phyloP scores from a whole-genome alignment of 1,140 invertebrate genomes.

The Drosophila sulfurigaster region DNA sequence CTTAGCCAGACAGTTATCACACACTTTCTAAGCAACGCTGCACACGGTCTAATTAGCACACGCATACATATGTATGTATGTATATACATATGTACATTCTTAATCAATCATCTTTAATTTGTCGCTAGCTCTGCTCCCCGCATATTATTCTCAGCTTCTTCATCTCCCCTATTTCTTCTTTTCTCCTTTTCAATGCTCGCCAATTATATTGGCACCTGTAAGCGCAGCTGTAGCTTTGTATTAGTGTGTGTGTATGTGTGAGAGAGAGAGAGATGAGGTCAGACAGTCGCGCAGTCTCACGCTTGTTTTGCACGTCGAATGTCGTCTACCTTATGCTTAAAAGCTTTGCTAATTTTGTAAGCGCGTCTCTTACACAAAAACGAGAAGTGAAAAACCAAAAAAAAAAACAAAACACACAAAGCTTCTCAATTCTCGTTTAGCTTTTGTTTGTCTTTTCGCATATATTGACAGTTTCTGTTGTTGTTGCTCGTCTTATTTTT shows the following conservation, averaged over 20 bases:
- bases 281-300: conserved; percentile 35
- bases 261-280: conserved; percentile 64
- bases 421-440: conserved; percentile 47
- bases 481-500: conserved; percentile 55
- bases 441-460: conserved; percentile 63
- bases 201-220: conserved; percentile 29
- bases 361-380: conserved; percentile 55
- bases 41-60: not conserved
- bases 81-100: conserved; percentile 7
- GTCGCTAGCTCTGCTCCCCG: not conserved
- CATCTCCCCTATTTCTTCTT: not conserved
- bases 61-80: too few relatives aligned
- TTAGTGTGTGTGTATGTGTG: conserved; percentile 15
- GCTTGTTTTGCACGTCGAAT: conserved; percentile 49
- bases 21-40: not conserved
- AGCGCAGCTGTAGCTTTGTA: conserved; percentile 20
- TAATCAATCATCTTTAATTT: conserved; percentile 3
- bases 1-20: not conserved
- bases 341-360: conserved; percentile 66
- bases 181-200: conserved; percentile 8
- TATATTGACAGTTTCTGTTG: conserved; percentile 54
- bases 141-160: conserved; percentile 8
- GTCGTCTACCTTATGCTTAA: conserved; percentile 69
- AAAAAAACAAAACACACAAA: not conserved
- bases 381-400: not conserved